Percentiles rank a stretch among this genome's conserved stretches.
Conservation (phyloP, 2,797 vertebrate species). For the Eidolon dupreanum region DNA sequence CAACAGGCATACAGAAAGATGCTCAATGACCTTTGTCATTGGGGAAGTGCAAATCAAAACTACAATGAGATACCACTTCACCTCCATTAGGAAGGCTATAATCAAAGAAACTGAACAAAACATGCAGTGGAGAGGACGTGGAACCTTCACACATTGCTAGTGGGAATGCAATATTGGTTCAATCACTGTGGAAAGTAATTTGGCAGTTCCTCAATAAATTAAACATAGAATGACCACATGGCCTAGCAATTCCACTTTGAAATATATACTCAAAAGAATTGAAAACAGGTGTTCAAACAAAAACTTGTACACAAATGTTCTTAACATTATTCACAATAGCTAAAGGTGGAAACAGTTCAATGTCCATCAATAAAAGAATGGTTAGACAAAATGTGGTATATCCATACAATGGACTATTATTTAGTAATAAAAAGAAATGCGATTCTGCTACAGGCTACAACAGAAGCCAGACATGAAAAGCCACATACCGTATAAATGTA, state of each 20-base stretch:
- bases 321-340: background rate
- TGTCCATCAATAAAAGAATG: background rate
- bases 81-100: background rate
- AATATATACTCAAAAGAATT: background rate
- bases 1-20: background rate
- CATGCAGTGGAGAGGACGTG: background rate
- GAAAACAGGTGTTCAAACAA: constrained; percentile 11
- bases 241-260: background rate
- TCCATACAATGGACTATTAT: background rate
- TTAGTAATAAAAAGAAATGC: background rate
- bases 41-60: constrained; percentile 12
- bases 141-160: background rate
- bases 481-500: background rate
- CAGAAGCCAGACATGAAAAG: background rate
- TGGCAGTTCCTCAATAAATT: background rate
- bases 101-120: background rate
- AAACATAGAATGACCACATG: background rate
- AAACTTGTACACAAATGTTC: background rate
- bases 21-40: background rate
- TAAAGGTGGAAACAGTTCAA: background rate
- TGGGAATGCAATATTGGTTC: background rate
- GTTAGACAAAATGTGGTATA: background rate
- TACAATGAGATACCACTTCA: background rate
- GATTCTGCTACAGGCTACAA: background rate
- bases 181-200: background rate